These are phyloP conservation scores for Pogonocichla stellata DNA, from an alignment of 2,113 vertebrate genomes.

Conservation along the genomic window DNA sequence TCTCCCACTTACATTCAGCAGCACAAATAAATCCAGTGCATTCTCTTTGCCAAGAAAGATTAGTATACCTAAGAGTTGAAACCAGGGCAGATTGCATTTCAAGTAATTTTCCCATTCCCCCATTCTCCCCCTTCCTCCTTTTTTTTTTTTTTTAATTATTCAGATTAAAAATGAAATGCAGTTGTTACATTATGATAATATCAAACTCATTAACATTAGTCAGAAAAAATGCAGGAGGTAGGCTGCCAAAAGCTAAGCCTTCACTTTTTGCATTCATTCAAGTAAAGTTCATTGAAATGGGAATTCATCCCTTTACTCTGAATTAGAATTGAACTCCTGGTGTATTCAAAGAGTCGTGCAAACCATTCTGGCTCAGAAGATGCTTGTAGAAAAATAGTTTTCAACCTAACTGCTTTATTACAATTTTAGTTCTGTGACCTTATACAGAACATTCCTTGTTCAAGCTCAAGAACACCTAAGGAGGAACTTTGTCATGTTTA, in stretches of 20 bases:
- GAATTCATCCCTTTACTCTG: conserved; percentile 25
- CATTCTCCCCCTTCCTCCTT: neutral
- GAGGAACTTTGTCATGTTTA: neutral
- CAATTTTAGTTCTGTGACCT: neutral
- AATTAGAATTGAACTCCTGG: conserved; percentile 11
- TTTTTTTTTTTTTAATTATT: conserved; percentile 5
- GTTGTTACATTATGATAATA: conserved; percentile 28
- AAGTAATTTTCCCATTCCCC: neutral
- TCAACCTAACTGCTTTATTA: neutral
- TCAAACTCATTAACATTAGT: conserved; percentile 12
- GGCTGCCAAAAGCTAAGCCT: conserved; percentile 28
- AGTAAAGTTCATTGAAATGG: conserved; percentile 19
- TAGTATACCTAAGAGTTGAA: neutral
- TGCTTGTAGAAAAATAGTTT: neutral
- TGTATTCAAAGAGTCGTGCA: neutral
- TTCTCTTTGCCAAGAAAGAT: neutral
- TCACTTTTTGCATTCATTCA: conserved; percentile 6
- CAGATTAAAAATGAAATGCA: neutral
- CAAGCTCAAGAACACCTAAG: neutral
- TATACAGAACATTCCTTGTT: neutral
- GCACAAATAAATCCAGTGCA: neutral
- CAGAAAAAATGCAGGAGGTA: conserved; percentile 9
- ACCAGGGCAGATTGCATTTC: conserved; percentile 12
- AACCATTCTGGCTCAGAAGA: neutral
- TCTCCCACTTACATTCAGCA: neutral